phyloP scores from a whole-genome alignment of 2,888 invertebrate genomes.

The Parapristionchus giblindavisi region DNA sequence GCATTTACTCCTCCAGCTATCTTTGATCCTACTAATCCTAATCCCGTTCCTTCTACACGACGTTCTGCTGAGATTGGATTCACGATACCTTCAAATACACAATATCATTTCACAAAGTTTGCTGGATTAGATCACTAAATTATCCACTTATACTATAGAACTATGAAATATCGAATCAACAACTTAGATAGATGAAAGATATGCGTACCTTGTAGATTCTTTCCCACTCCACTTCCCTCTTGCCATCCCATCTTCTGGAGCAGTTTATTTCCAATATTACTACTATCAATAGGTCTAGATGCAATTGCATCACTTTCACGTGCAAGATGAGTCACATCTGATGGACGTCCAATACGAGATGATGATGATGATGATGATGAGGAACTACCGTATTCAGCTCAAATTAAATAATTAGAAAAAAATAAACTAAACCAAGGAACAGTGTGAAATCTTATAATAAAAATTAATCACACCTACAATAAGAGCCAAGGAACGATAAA shows the following conservation, averaged over 20 bases:
- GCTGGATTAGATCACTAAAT: not conserved
- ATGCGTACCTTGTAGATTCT: slow-evolving; percentile 80
- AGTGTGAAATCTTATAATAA: no score
- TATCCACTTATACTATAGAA: not conserved
- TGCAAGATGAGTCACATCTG: no score
- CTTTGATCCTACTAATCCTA: slow-evolving; percentile 54
- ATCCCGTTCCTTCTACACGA: slow-evolving; percentile 62
- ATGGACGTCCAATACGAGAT: no score
- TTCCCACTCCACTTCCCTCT: slow-evolving; percentile 93
- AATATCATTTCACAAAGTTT: not conserved
- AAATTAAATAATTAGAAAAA: no score
- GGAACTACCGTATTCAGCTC: no score
- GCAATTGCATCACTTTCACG: slow-evolving; percentile 51
- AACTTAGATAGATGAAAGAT: no score
- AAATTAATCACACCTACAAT: no score
- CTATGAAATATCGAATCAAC: not conserved
- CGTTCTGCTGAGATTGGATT: slow-evolving; percentile 65
- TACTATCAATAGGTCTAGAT: slow-evolving; percentile 53
- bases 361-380: no score
- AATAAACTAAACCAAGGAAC: no score
- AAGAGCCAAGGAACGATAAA: no score
- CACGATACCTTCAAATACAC: slow-evolving; percentile 62
- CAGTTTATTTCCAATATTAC: slow-evolving; percentile 92
- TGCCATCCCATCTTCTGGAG: slow-evolving; percentile 99
- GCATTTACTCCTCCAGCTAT: slow-evolving; percentile 46